Percentiles rank a stretch among this genome's conserved stretches.
These are phyloP conservation scores for Formicarius rufipectus DNA, from an alignment of 2,113 vertebrate species.

Conservation along the genomic window DNA sequence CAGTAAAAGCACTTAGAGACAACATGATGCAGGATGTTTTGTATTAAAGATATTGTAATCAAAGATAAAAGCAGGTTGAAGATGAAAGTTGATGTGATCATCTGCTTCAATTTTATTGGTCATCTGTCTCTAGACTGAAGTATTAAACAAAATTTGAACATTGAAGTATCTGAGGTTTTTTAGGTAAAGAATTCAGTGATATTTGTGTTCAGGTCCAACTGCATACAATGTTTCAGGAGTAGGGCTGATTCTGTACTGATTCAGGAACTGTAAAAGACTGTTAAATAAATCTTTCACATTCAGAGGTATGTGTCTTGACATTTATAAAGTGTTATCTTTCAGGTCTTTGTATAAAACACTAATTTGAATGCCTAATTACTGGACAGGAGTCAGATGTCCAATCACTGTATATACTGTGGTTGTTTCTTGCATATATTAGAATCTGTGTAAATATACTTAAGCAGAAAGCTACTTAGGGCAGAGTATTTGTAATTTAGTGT, in stretches of 20 bases:
- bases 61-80: neutral
- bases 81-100: neutral
- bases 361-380: neutral
- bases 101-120: neutral
- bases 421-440: neutral
- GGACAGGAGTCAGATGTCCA: neutral
- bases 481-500: neutral
- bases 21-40: neutral
- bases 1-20: neutral
- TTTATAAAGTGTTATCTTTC: neutral
- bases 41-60: neutral
- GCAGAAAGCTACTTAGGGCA: neutral
- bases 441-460: neutral
- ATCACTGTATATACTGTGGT: neutral
- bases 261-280: neutral
- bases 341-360: neutral
- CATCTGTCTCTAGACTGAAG: neutral
- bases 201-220: neutral
- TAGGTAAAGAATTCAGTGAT: neutral
- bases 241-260: neutral
- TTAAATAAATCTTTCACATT: neutral
- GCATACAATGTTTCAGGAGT: neutral
- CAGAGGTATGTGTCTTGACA: neutral
- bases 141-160: neutral
- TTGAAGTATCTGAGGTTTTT: neutral